A percentile compares a stretch with the other conserved stretches of the same genome.
These are phyloP conservation scores for Meteorus cinctellus DNA, from an alignment of 2,888 invertebrate genomes.

Conservation along the genomic window DNA sequence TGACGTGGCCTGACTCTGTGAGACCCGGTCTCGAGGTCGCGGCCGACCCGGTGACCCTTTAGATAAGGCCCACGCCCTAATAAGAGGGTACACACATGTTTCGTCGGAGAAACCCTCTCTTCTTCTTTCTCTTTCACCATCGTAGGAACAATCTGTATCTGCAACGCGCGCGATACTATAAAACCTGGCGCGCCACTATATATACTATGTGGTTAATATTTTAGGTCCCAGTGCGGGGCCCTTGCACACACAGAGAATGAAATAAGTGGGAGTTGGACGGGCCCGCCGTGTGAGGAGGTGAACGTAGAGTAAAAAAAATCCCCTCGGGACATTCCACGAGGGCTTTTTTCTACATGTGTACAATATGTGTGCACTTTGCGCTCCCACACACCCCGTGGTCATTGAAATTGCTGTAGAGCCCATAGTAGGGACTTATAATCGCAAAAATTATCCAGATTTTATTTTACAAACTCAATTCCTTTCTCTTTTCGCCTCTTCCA, in stretches of 20 bases:
- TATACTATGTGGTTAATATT: conserved; percentile 66
- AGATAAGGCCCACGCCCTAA: conserved; percentile 73
- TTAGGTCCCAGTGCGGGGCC: conserved; percentile 54
- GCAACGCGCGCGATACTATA: conserved; percentile 31
- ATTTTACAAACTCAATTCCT: conserved; percentile 21
- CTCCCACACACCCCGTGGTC: conserved; percentile 42
- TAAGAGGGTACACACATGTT: conserved; percentile 69
- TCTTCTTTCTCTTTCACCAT: conserved; percentile 31
- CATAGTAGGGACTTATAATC: not conserved
- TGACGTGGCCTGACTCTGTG: conserved; percentile 50
- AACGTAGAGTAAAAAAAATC: conserved; percentile 33
- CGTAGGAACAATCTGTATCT: conserved; percentile 53
- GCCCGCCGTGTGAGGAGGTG: conserved; percentile 19
- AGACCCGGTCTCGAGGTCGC: conserved; percentile 65
- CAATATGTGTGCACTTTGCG: not conserved
- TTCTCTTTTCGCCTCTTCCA: not conserved
- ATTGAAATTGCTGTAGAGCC: conserved; percentile 31
- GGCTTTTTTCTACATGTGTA: conserved; percentile 9
- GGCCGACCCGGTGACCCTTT: conserved; percentile 69
- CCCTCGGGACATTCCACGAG: conserved; percentile 60
- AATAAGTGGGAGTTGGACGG: conserved; percentile 30
- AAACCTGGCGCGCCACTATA: conserved; percentile 41
- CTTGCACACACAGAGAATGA: conserved; percentile 18
- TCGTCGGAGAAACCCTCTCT: conserved; percentile 37
- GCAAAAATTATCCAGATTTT: conserved; percentile 46